Conservation (phyloP, 2,113 vertebrate species). For the Peromyscus maniculatus region DNA sequence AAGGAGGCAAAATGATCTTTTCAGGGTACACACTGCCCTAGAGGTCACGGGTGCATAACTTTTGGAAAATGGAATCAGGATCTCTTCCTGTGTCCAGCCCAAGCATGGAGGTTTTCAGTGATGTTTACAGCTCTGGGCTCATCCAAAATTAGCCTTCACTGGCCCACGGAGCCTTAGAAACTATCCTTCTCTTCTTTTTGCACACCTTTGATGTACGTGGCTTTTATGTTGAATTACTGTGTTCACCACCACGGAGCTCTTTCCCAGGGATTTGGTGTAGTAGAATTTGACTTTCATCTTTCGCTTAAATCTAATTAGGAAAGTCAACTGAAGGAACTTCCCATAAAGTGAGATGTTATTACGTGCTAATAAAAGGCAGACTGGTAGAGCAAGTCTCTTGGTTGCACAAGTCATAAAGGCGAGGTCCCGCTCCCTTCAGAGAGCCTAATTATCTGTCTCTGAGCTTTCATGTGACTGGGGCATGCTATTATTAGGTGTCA, state of each 20-base stretch:
- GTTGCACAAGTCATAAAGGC: background rate
- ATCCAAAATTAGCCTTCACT: slow-evolving; percentile 28
- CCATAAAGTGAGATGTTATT: slow-evolving; percentile 70
- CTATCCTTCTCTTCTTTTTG: background rate
- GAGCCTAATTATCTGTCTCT: slow-evolving; percentile 11
- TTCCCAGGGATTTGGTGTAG: slow-evolving; percentile 34
- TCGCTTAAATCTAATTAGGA: slow-evolving; percentile 69
- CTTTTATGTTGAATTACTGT: slow-evolving; percentile 21
- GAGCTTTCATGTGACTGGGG: background rate
- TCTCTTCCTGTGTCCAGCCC: background rate
- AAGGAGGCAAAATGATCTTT: background rate
- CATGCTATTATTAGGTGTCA: slow-evolving; percentile 5
- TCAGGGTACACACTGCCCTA: background rate
- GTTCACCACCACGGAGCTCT: background rate
- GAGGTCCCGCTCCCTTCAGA: background rate
- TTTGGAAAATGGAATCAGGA: background rate
- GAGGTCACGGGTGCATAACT: background rate
- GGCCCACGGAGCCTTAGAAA: background rate
- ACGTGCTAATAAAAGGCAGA: slow-evolving; percentile 67
- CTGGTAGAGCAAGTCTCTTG: slow-evolving; percentile 10
- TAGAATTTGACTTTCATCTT: slow-evolving; percentile 70
- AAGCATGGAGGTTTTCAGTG: background rate
- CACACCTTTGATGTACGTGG: slow-evolving; percentile 47
- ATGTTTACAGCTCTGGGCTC: background rate
- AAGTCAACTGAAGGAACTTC: slow-evolving; percentile 45